Base-by-base conservation (phyloP, 1,140 invertebrate genomes). In the Drosophila tristis region DNA sequence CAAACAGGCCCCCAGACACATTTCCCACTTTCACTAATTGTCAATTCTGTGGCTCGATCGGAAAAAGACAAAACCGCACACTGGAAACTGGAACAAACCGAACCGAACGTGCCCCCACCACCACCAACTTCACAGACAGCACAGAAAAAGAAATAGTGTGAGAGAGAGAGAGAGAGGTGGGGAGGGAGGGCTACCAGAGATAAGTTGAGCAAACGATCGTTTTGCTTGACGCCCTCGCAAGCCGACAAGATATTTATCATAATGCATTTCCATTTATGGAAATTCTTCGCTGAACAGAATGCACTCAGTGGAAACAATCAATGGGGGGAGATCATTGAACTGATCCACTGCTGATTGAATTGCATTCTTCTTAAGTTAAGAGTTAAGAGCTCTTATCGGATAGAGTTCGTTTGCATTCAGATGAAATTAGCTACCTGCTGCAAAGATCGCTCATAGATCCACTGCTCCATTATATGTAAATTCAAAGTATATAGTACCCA, bases 21-120 rank as follows among this genome's bases (percentile, higher is more conserved):
- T 66, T 66, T 82, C 73, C 79, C 79, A 84, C 80, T 84, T 84
- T 84, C 80, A 84, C 80, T 85, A 80, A 85, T 84, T 84, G 80
- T 85, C 80, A 76, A 84, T 84, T 84, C 80, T 84, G 70, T 84
- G 65, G 65, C 71, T 80, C 80, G 56, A 82, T 82, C 58, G 75
- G 58, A 64, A 53, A 55, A 47, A 74, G 45, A 76, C 42, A 75
- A 73, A 80, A 82, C 80, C 75, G 54, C 80, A 82, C 74, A 82
- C 80, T 65, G 29, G 53, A 77, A 73, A 80, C 65, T 60, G 56
- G 71, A 79, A 71, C 70, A 63, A 23, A 43, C 51, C 62, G 50
- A 55, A 49, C 47, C 26, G 29, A 42, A 67, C 47, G 55, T 64
- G 50, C 31, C 31, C 3, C 8, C 23, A 2, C 23, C 23, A 2